phyloP scores from a whole-genome alignment of 1,140 invertebrate species.

The Temnothorax curvispinosus region DNA sequence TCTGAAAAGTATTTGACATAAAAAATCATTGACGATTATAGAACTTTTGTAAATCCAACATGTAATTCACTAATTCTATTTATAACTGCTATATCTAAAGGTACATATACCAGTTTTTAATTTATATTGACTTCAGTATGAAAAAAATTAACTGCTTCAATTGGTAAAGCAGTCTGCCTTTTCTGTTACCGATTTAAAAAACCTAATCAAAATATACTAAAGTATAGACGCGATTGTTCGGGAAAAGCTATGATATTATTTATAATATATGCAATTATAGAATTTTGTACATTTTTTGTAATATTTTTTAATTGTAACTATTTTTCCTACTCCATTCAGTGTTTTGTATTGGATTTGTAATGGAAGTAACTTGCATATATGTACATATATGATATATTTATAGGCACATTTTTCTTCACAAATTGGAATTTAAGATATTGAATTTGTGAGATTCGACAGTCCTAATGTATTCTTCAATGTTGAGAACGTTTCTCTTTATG shows the following conservation, averaged over 20 bases:
- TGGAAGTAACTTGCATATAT: background rate
- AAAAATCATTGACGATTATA: background rate
- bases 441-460: background rate
- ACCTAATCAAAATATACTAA: background rate
- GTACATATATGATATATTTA: background rate
- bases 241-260: constrained; percentile 7
- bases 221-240: background rate
- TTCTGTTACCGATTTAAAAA: background rate
- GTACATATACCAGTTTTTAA: background rate
- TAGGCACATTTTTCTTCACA: background rate
- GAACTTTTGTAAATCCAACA: background rate
- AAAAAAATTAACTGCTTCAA: background rate
- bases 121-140: background rate
- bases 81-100: background rate
- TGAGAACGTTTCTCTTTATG: background rate
- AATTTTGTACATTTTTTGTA: constrained; percentile 33
- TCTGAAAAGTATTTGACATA: background rate
- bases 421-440: background rate
- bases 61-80: background rate
- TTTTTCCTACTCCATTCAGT: background rate
- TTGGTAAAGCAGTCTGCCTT: background rate
- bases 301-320: constrained; percentile 25
- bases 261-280: constrained; percentile 17
- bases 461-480: background rate
- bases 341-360: constrained; percentile 9